Evolutionary conservation across 2,888 invertebrate genomes (phyloP).

Genomic region (Lithosia quadra): DNA sequence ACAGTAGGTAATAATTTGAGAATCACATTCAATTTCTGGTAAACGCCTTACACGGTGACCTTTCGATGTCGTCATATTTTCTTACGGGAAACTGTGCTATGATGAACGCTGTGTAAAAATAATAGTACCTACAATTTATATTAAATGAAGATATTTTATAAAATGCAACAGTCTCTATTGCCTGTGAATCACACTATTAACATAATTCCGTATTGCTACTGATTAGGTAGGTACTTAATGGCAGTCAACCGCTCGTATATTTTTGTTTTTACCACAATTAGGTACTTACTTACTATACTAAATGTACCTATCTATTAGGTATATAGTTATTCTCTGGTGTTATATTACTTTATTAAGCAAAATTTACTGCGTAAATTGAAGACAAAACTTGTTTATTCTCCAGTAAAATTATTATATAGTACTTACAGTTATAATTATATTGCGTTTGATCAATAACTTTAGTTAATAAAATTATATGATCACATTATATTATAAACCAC

Average conservation of each 20-base stretch:
- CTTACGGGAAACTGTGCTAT: not conserved
- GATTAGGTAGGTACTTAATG: not conserved
- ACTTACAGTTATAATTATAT: not conserved
- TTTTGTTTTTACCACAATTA: not conserved
- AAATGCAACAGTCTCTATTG: not conserved
- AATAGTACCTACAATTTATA: not conserved
- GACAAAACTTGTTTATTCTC: not conserved
- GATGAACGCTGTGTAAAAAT: not conserved
- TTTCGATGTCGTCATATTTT: not conserved
- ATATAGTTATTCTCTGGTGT: not conserved
- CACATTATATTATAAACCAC: too few relatives aligned
- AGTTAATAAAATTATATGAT: not conserved
- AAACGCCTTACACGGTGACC: not conserved
- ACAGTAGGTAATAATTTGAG: not conserved
- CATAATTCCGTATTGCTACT: not conserved
- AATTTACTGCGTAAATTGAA: not conserved
- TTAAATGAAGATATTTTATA: too few relatives aligned
- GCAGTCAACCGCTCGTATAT: not conserved
- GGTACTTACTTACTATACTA: too few relatives aligned
- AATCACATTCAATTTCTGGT: not conserved
- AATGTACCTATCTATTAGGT: not conserved
- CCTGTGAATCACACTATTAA: not conserved
- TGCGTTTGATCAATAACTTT: not conserved
- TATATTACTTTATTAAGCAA: not conserved
- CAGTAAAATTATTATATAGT: not conserved